phyloP scores from a whole-genome alignment of 2,797 vertebrate species.

The Dipus sagitta region DNA sequence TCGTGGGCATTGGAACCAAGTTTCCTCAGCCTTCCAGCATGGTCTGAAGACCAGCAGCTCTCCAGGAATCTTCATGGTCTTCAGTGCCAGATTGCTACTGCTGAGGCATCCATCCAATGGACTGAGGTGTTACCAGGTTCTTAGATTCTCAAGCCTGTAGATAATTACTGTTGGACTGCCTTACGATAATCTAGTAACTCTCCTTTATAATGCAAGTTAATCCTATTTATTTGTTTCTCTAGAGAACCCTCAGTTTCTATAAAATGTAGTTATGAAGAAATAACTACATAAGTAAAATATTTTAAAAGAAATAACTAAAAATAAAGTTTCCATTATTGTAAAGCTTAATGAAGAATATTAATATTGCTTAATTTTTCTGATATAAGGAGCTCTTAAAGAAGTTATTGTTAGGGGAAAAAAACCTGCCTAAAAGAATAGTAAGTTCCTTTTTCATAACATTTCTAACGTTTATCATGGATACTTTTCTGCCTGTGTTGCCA shows the following conservation, averaged over 20 bases:
- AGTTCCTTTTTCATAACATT: constrained; percentile 54
- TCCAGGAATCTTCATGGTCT: too few species aligned
- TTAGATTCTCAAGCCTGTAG: too few species aligned
- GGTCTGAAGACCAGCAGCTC: too few species aligned
- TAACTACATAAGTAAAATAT: background rate
- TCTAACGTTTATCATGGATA: constrained; percentile 56
- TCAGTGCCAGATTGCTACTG: too few species aligned
- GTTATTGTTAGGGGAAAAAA: constrained; percentile 37
- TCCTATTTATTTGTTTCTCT: too few species aligned
- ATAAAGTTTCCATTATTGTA: background rate
- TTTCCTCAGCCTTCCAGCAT: too few species aligned
- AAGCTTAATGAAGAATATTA: constrained; percentile 34
- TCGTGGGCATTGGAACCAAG: too few species aligned
- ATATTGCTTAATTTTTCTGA: constrained; percentile 30
- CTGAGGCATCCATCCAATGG: too few species aligned
- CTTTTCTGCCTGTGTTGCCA: constrained; percentile 59
- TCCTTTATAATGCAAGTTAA: too few species aligned
- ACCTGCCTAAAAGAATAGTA: constrained; percentile 33
- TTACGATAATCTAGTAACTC: too few species aligned
- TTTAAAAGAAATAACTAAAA: background rate
- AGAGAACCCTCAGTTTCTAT: background rate
- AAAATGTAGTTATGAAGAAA: constrained; percentile 11
- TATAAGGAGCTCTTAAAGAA: constrained; percentile 29
- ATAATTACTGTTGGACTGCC: too few species aligned
- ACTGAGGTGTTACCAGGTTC: too few species aligned